Conservation (phyloP, 2,113 vertebrate species). For the Andinoacara biseriatus region DNA sequence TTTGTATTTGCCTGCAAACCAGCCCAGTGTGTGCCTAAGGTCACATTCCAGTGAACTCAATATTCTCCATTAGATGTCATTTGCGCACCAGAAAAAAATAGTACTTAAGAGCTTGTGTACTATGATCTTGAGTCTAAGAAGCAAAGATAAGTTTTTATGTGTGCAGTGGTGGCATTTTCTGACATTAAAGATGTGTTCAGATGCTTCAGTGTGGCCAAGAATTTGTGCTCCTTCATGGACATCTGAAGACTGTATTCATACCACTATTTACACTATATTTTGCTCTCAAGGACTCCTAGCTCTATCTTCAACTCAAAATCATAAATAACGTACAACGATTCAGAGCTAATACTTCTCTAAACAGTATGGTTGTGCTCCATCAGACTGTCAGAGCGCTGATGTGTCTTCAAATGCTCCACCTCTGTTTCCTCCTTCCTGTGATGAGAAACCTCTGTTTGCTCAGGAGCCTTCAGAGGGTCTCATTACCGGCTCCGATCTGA, state of each 20-base stretch:
- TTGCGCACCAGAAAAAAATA: too few relatives aligned
- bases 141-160: too few relatives aligned
- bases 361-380: not conserved
- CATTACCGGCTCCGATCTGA: conserved; percentile 27
- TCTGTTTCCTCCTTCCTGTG: not conserved
- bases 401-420: not conserved
- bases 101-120: too few relatives aligned
- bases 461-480: not conserved
- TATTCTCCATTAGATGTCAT: too few relatives aligned
- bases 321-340: not conserved
- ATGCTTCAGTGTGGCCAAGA: too few relatives aligned
- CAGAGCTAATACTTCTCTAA: not conserved
- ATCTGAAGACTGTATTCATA: not conserved
- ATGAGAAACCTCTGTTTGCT: conserved; percentile 29
- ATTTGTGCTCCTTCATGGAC: too few relatives aligned
- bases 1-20: too few relatives aligned
- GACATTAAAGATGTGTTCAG: too few relatives aligned
- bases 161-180: too few relatives aligned
- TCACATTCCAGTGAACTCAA: too few relatives aligned
- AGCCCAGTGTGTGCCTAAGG: too few relatives aligned
- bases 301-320: not conserved
- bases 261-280: not conserved
- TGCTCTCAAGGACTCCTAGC: not conserved
- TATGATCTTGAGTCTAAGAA: too few relatives aligned
- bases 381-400: not conserved